Evolutionary conservation across 2,113 vertebrate species (phyloP).

Genomic region (Numenius arquata): DNA sequence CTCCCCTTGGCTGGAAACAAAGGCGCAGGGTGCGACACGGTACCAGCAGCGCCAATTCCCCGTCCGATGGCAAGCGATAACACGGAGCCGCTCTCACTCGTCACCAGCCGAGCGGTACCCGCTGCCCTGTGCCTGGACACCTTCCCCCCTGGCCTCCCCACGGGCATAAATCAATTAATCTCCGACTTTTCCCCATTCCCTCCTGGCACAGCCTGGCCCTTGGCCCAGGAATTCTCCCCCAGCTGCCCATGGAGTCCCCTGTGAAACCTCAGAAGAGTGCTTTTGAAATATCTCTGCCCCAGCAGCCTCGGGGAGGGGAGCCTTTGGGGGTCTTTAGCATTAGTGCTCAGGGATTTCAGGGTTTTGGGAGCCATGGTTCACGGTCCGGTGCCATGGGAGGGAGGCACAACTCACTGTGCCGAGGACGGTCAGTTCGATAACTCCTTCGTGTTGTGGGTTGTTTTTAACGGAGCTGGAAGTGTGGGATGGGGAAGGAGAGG

Average conservation of each 20-base stretch:
- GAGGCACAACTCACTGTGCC: fast-evolving
- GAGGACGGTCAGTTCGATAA: background rate
- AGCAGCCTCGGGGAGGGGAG: background rate
- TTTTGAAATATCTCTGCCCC: background rate
- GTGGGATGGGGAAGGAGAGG: background rate
- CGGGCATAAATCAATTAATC: background rate
- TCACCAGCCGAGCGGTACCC: fast-evolving
- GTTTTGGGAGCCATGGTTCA: background rate
- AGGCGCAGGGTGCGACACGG: fast-evolving
- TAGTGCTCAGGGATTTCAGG: background rate
- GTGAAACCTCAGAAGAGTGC: background rate
- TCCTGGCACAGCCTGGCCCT: background rate
- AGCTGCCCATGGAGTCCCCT: background rate
- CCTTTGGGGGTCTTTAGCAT: background rate
- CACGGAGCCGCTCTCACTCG: fast-evolving
- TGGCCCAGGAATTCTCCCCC: constrained; percentile 15
- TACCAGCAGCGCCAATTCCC: background rate
- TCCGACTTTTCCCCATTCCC: background rate
- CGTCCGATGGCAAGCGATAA: fast-evolving
- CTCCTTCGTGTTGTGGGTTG: background rate
- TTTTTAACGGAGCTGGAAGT: background rate
- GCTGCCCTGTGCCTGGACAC: fast-evolving
- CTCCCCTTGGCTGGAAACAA: background rate
- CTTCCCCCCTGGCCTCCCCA: fast-evolving
- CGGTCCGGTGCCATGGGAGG: fast-evolving